A percentile compares a stretch with the other conserved stretches of the same genome.
These are phyloP conservation scores for Drosophila yooni DNA, from an alignment of 2,888 invertebrate species.

Conservation along the genomic window DNA sequence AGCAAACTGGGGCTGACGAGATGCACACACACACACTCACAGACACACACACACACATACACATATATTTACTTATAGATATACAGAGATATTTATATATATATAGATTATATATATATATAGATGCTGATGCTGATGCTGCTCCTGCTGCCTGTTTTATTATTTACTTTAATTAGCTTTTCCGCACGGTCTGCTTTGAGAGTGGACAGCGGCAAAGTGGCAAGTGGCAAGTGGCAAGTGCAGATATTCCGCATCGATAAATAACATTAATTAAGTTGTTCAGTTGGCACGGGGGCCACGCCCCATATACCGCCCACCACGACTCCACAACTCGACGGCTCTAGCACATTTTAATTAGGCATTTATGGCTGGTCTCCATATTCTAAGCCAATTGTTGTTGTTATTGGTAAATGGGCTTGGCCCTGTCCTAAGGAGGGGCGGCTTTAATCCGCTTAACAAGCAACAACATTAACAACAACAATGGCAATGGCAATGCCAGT, in stretches of 20 bases:
- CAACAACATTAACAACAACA: conserved; percentile 7
- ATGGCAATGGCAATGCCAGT: conserved; percentile 1
- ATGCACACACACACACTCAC: conserved; percentile 16
- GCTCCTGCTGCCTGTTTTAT: conserved; percentile 42
- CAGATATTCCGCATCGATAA: conserved; percentile 78
- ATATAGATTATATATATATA: not conserved
- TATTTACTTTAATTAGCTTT: conserved; percentile 81
- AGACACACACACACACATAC: not conserved
- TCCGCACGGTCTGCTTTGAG: conserved; percentile 54
- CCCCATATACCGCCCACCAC: conserved; percentile 48
- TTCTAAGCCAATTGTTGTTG: conserved; percentile 45
- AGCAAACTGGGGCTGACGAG: conserved; percentile 10
- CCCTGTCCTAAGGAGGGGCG: conserved; percentile 5
- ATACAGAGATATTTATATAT: not conserved
- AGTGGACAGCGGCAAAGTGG: conserved; percentile 14
- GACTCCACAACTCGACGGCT: conserved; percentile 12
- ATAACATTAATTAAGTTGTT: conserved; percentile 79
- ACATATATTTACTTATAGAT: not conserved
- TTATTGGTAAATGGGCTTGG: conserved; percentile 1
- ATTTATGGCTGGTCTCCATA: conserved; percentile 52
- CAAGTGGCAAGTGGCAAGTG: conserved; percentile 26
- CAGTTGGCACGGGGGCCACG: conserved; percentile 55
- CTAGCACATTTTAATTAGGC: conserved; percentile 70
- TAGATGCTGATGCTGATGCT: not conserved
- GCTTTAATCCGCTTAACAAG: conserved; percentile 62